phyloP scores from a whole-genome alignment of 2,888 invertebrate genomes.

The Agrotis puta region DNA sequence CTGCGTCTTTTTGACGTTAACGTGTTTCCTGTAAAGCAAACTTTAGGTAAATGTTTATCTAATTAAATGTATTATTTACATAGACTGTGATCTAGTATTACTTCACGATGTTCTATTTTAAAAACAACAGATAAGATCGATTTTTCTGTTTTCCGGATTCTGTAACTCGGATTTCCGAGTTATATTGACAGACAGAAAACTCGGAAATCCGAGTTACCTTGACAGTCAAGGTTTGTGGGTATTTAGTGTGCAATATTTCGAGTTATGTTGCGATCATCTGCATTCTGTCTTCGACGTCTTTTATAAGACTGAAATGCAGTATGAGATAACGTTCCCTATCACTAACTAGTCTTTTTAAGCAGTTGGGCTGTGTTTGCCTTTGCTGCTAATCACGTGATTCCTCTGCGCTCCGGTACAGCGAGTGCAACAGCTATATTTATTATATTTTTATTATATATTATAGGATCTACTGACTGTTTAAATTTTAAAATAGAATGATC shows the following conservation, averaged over 20 bases:
- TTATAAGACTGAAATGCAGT: background rate
- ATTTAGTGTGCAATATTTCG: constrained; percentile 22
- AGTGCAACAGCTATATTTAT: constrained; percentile 35
- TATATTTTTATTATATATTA: constrained; percentile 37
- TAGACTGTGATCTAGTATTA: constrained; percentile 91
- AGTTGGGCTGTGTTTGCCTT: background rate
- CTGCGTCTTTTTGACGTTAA: constrained; percentile 80
- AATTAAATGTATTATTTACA: constrained; percentile 86
- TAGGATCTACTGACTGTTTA: constrained; percentile 57
- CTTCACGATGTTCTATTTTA: constrained; percentile 89
- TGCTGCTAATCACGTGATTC: constrained; percentile 5
- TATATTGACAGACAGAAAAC: constrained; percentile 25
- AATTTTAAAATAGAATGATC: constrained; percentile 86
- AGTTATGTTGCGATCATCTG: constrained; percentile 21
- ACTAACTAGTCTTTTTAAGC: constrained; percentile 4
- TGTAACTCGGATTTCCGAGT: constrained; percentile 26
- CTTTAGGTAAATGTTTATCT: constrained; percentile 84
- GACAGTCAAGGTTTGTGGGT: constrained; percentile 16
- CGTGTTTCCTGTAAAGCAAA: constrained; percentile 79
- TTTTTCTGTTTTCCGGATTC: constrained; percentile 32
- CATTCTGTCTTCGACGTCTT: constrained; percentile 11
- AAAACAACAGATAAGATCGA: constrained; percentile 71
- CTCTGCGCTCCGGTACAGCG: background rate
- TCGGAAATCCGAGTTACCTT: constrained; percentile 31
- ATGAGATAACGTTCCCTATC: background rate